Evolutionary conservation across 2,888 invertebrate species (phyloP), one percentile per base, ranked within the genome.

Genomic region (Ichneumon xanthorius): DNA sequence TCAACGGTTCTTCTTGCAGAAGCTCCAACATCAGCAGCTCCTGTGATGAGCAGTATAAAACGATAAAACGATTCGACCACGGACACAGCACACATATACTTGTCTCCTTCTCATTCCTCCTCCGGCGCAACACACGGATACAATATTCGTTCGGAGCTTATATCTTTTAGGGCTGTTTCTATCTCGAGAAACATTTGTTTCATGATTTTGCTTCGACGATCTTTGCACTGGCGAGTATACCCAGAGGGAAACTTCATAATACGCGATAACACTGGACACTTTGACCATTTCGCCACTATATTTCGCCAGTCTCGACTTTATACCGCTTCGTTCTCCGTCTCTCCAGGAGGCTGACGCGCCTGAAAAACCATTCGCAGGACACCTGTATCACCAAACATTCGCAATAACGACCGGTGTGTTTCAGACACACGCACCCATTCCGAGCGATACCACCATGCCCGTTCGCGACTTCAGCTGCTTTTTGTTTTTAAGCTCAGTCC

Each of bases 51-150:
- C 73, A 82, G 84, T 87, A 88, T 90, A 91, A 91, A 89, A 88
- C 88, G 87, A 90, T 90, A 89, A 89, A 88, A 89, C 87, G 87
- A 89, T 91, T 89, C 88, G 63, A 61, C 80, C 87, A 78, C 71
- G 30, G 75, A 55, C 37, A 26, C 53, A 67, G n/a, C 26, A 22
- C 50, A 22, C 40, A 58, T 73, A 63, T 37, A 71, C 63, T 65
- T 65, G 26, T 3, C 30, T 61, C 40, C 45, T 48, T 19, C 65
- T 45, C 53, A 22, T 61, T 14, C 33, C n/a, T 30, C 48, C 53
- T 75, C 55, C 45, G 40, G 55, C 45, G 6, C 73, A 55, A 37
- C 33, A 48, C 61, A 16, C 55, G 63, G 33, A 70, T 71, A 80
- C 26, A 61, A 72, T 73, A 63, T 76, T 55, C 63, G 26, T 22